Evolutionary conservation across 2,888 invertebrate species (phyloP), one percentile per base, ranked within the genome.

Genomic region (Marasmarcha lunaedactyla): DNA sequence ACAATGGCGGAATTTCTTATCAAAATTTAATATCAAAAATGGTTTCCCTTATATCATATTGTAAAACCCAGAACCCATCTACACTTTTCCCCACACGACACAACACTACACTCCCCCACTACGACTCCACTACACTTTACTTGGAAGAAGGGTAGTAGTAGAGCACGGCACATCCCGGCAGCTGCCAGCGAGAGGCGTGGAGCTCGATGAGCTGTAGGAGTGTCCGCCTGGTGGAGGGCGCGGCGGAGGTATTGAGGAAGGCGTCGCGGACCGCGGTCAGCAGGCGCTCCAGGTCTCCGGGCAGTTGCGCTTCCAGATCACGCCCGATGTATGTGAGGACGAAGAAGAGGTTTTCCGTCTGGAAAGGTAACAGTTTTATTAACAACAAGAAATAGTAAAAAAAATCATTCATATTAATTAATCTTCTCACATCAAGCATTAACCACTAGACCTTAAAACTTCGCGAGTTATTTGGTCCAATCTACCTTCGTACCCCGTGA

Each of bases 271-370:
- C 91, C 45, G 89, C 88, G 12, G 89, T 87, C 59, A 95, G 86
- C 35, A 95, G 85, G 38, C 90, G 88, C 60, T 93, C 91, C 70
- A 95, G 78, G 57, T 93, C 92, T 41, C 88, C 88, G 0, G 94
- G 93, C 46, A 94, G 79, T 64, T 94, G 94, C 37, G 86, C 77
- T 71, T 95, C 94, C 64, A 96, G 83, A 71, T 95, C 95, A 49
- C 92, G 89, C 1, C 95, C 95, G 63, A 94, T 91, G 59, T 93
- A 93, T 15, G 94, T 94, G 55, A 95, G 81, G 48, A 95, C 93
- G 72, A 93, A 93, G 79, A 95, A 95, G 43, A 96, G 86, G 66
- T 93, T 93, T 74, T 94, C 94, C 57, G 93, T 92, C 93, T 93
- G 68, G 4, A 63, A 59, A 39, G 38, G 20, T 15, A 35, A 15